Base-by-base conservation (phyloP, 2,797 vertebrate genomes). In the Siniperca obscura region DNA sequence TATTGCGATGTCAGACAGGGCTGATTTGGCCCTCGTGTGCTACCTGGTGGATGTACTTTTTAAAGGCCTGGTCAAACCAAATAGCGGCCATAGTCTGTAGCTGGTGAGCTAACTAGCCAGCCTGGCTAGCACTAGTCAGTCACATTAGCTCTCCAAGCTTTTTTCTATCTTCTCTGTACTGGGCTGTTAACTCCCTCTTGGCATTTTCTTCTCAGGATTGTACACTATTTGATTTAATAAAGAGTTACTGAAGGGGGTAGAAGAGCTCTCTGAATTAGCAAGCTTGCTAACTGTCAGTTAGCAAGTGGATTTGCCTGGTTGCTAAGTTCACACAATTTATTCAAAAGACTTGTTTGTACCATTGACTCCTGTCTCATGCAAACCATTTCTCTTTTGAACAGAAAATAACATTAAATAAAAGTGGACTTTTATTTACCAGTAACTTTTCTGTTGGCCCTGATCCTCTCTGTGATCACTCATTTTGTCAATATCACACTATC, bases 321-420 rank as follows among this genome's bases (percentile, higher is more conserved):
- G 5, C 42, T 52, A 38, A 57, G 40, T 57, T 22, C 19, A 12
- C 22, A 27, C 46, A 21, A 10, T 70, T 64, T 25, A 34, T 40
- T 71, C 25, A 67, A 52, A 74, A 76, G 13, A 44, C 10, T 2
- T 21, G 12, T 71, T 56, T 77, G 21, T 56, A 64, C 46, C 17
- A 44, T 5, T 70, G 65, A 46, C 59, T 61, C 22, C 13, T 53
- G 55, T 56, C 27, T 75, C 4, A 1, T n/a, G 14, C 61, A 73
- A 68, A 56, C 7, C 25, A 2, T 30, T 34, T 27, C 48, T 67
- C 2, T 44, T 68, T 70, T 56, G 19, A 48, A 38, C 9, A 38
- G 46, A 71, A 62, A 36, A 57, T 36, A 65, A 68, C 38, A 38
- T 42, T 71, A 36, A 70, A 76, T 53, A 64, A 9, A 71, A 75